A percentile compares a stretch with the other conserved stretches of the same genome.
phyloP scores from a whole-genome alignment of 1,140 invertebrate genomes.

The Trachymyrmex septentrionalis region DNA sequence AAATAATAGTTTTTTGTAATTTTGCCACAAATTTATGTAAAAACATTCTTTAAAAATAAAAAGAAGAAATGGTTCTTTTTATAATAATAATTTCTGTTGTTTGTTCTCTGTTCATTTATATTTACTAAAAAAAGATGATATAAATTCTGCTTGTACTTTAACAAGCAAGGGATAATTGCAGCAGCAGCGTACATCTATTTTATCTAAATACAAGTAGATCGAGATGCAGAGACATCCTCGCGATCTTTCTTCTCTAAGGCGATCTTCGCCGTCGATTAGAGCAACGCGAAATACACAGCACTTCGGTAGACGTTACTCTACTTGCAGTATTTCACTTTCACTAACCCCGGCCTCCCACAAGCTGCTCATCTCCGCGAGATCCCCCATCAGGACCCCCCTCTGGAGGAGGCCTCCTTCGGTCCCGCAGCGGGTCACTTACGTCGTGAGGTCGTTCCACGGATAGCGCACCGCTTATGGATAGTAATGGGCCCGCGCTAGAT shows the following conservation, averaged over 20 bases:
- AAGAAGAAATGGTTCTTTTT: neutral
- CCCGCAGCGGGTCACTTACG: constrained; percentile 82
- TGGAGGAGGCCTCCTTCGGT: constrained; percentile 50
- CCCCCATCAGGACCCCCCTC: constrained; percentile 60
- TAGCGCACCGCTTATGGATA: constrained; percentile 57
- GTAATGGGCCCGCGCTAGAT: constrained; percentile 51
- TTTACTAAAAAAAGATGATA: neutral
- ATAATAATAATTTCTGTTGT: neutral
- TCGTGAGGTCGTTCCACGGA: constrained; percentile 81
- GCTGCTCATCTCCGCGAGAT: constrained; percentile 79
- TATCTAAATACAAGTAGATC: constrained; percentile 12
- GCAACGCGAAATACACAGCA: constrained; percentile 51
- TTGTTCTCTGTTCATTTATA: neutral
- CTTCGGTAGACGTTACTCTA: constrained; percentile 59
- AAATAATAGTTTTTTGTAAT: neutral
- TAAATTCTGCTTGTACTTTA: neutral
- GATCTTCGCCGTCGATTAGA: constrained; percentile 38
- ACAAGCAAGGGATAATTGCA: neutral
- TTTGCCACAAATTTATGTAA: neutral
- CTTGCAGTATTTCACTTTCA: constrained; percentile 84
- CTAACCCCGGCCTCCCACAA: constrained; percentile 84
- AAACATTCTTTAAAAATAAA: neutral
- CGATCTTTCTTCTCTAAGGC: constrained; percentile 6
- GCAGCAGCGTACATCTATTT: neutral
- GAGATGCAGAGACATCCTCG: constrained; percentile 16